Evolutionary conservation across 2,888 invertebrate species (phyloP), one percentile per base, ranked within the genome.

Genomic region (Eristalis pertinax): DNA sequence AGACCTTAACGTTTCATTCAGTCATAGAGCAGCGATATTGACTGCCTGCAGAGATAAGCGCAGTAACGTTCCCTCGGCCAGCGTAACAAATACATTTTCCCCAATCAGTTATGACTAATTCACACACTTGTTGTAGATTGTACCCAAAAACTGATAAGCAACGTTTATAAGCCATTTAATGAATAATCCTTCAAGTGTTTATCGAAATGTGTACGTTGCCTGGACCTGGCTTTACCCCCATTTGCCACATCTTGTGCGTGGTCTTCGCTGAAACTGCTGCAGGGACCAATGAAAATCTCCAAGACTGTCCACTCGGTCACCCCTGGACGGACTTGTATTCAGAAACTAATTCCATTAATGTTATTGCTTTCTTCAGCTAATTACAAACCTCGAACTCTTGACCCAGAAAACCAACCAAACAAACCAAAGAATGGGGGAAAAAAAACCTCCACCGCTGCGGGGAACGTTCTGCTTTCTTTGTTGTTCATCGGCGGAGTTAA

Each of bases 381-480:
- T 50, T 7, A 50, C 50, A 50, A n/a, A 77, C 63, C 38, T 69
- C 68, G 56, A 70, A 70, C 77, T 62, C 35, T 70, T 69, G 77
- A 69, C 77, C 77, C 56, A 70, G 26, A 56, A 77, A 77, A 35
- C 1, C 50, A 77, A 62, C 68, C 43, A 69, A 50, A 60, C 24
- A 10, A 43, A 13, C 32, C 15, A 24, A 35, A 63, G 7, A 7
- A 1, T 1, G 26, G 41, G 7, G 8, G 19, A 50, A 50, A 50
- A 50, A 50, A 50, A 32, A 2, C 35, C 8, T 11, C 8, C 35
- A 35, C 35, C 11, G 10, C 1, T 11, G 11, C 35, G 11, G 35
- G 1, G 38, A 38, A 38, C 4, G 38, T 38, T n/a, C n/a, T 38
- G 10, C 38, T 38, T 38, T 38, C 38, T 38, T 38, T 38, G 38